A percentile compares a stretch with the other conserved stretches of the same genome.
phyloP scores from a whole-genome alignment of 2,888 invertebrate genomes.

The Agrotis puta region DNA sequence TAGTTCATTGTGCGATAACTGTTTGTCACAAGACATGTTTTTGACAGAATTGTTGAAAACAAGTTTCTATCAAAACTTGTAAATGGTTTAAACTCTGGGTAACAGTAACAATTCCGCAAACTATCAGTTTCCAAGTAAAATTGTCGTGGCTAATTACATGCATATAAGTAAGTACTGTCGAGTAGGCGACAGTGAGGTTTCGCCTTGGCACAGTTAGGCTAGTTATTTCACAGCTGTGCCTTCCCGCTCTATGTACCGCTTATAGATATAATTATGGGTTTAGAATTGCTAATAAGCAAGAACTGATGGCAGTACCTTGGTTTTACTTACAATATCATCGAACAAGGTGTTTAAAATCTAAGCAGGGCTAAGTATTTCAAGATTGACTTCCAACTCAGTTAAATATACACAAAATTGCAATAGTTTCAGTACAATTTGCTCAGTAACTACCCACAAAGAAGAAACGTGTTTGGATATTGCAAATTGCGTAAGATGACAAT shows the following conservation, averaged over 20 bases:
- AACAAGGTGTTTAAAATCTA: background rate
- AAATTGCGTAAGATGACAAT: conserved; percentile 10
- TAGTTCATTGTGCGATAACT: background rate
- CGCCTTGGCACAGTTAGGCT: conserved; percentile 75
- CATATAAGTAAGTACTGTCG: conserved; percentile 57
- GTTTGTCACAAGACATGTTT: background rate
- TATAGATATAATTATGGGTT: conserved; percentile 41
- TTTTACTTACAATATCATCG: conserved; percentile 15
- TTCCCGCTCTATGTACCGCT: conserved; percentile 62
- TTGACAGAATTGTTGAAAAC: background rate
- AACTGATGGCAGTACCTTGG: conserved; percentile 1
- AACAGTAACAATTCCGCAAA: conserved; percentile 14
- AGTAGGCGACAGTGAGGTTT: conserved; percentile 66
- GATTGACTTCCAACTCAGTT: background rate
- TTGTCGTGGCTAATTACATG: conserved; percentile 48
- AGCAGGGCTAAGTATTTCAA: background rate
- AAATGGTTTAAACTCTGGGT: background rate
- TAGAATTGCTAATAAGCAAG: conserved; percentile 51
- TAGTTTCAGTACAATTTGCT: background rate
- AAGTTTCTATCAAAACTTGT: background rate
- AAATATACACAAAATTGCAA: background rate
- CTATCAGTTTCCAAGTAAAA: conserved; percentile 40
- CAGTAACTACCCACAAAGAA: conserved; percentile 8
- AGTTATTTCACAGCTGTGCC: conserved; percentile 73
- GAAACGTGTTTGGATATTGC: conserved; percentile 35